Conservation (phyloP, 2,888 invertebrate genomes). For the Hedychridium roseum region DNA sequence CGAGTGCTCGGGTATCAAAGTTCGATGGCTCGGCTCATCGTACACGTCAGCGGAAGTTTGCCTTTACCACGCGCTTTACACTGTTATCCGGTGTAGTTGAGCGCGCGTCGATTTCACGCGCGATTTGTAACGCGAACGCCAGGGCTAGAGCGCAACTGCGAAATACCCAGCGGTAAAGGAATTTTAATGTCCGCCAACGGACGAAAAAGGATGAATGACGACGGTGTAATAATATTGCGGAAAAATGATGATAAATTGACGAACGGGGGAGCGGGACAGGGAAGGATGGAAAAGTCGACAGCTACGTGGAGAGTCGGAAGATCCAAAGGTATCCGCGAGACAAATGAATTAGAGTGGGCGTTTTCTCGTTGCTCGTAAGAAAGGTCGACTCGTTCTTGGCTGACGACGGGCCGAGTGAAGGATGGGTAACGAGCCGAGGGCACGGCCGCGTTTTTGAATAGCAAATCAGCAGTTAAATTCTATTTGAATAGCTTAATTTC, state of each 20-base stretch:
- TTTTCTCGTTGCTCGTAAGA: too few relatives aligned
- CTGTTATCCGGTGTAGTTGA: constrained; percentile 22
- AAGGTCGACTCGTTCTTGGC: too few relatives aligned
- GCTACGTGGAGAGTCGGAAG: constrained; percentile 30
- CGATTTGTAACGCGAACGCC: constrained; percentile 1
- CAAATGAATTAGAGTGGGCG: constrained; percentile 43
- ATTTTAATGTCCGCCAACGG: too few relatives aligned
- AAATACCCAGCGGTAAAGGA: too few relatives aligned
- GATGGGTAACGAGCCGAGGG: constrained; percentile 40
- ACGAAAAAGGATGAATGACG: too few relatives aligned
- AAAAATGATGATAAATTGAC: too few relatives aligned
- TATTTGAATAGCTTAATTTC: constrained; percentile 46
- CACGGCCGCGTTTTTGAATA: constrained; percentile 43
- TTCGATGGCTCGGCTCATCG: constrained; percentile 29
- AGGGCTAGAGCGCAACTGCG: too few relatives aligned
- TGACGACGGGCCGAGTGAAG: too few relatives aligned
- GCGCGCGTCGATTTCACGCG: constrained; percentile 24
- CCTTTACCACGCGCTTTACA: constrained; percentile 21
- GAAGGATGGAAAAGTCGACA: neutral
- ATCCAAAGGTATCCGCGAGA: constrained; percentile 36
- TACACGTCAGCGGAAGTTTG: constrained; percentile 32
- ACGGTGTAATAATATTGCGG: too few relatives aligned
- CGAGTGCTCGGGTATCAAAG: constrained; percentile 30
- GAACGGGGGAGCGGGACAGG: neutral
- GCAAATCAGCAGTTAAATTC: constrained; percentile 43